phyloP scores from a whole-genome alignment of 2,797 vertebrate species.

The Acanthurus tractus region DNA sequence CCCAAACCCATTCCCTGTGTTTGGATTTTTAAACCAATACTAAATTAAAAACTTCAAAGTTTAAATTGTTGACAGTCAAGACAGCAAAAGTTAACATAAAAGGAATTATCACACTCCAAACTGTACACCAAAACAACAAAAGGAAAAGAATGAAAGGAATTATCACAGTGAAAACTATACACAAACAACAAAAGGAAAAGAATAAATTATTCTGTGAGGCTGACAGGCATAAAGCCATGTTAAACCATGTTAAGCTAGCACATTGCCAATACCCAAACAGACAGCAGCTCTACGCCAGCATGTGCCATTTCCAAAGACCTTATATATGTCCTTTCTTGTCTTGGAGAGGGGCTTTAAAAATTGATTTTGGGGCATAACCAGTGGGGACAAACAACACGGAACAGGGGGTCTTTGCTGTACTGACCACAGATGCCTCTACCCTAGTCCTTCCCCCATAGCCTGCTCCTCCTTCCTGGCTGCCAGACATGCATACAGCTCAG shows the following conservation, averaged over 20 bases:
- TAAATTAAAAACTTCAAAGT: constrained; percentile 6
- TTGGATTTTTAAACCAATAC: constrained; percentile 8
- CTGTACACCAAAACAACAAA: constrained; percentile 25
- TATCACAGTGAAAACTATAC: constrained; percentile 8
- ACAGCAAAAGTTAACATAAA: constrained; percentile 26
- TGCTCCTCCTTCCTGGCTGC: constrained; percentile 42
- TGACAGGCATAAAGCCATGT: constrained; percentile 36
- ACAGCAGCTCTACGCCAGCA: constrained; percentile 23
- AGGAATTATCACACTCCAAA: constrained; percentile 9
- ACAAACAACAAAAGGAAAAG: constrained; percentile 28
- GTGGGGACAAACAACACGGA: constrained; percentile 43
- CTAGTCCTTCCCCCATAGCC: constrained; percentile 31
- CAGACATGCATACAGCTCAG: constrained; percentile 51
- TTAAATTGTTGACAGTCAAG: constrained; percentile 19
- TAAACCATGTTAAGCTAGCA: constrained; percentile 33
- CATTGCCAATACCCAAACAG: constrained; percentile 27
- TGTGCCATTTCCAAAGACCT: constrained; percentile 44
- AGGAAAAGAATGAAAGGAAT: constrained; percentile 23
- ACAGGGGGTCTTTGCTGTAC: constrained; percentile 27
- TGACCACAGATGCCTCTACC: constrained; percentile 49
- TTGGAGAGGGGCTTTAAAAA: constrained; percentile 41
- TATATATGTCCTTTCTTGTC: constrained; percentile 51
- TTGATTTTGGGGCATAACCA: constrained; percentile 17
- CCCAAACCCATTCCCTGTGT: not conserved
- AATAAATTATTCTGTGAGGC: constrained; percentile 29